Percentiles rank a stretch among this genome's conserved stretches.
phyloP scores from a whole-genome alignment of 1,140 invertebrate genomes.

The Bombus haemorrhoidalis region DNA sequence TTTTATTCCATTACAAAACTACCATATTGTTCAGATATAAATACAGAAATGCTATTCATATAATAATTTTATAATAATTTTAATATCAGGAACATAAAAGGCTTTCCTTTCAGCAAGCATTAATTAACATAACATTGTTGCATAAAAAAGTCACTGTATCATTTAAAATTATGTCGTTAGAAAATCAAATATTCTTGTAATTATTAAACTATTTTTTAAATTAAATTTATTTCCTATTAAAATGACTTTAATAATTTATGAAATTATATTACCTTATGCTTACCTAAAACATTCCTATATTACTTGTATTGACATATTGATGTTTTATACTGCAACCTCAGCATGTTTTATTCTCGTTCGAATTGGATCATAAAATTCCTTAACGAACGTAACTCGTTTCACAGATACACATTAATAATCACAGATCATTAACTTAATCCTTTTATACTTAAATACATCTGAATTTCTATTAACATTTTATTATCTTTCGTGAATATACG shows the following conservation, averaged over 20 bases:
- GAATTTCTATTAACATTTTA: slow-evolving; percentile 9
- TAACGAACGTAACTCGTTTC: neutral
- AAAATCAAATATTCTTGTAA: neutral
- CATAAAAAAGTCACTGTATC: neutral
- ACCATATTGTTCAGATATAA: neutral
- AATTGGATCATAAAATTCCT: slow-evolving; percentile 8
- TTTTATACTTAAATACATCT: neutral
- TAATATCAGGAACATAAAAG: neutral
- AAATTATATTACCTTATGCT: slow-evolving; percentile 5
- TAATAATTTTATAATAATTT: neutral
- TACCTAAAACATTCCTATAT: slow-evolving; percentile 7
- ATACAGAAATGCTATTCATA: neutral
- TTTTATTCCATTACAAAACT: neutral
- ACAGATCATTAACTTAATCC: neutral
- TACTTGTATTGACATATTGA: slow-evolving; percentile 27
- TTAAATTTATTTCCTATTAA: neutral
- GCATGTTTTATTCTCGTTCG: slow-evolving; percentile 15
- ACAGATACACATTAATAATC: neutral
- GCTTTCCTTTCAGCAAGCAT: neutral
- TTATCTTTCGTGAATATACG: neutral
- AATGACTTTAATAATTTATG: neutral
- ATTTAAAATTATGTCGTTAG: neutral
- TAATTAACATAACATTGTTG: neutral
- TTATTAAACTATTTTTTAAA: neutral
- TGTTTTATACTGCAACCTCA: slow-evolving; percentile 12